A percentile compares a stretch with the other conserved stretches of the same genome.
Conservation (phyloP, 1,140 invertebrate genomes). For the Drosophila miranda region DNA sequence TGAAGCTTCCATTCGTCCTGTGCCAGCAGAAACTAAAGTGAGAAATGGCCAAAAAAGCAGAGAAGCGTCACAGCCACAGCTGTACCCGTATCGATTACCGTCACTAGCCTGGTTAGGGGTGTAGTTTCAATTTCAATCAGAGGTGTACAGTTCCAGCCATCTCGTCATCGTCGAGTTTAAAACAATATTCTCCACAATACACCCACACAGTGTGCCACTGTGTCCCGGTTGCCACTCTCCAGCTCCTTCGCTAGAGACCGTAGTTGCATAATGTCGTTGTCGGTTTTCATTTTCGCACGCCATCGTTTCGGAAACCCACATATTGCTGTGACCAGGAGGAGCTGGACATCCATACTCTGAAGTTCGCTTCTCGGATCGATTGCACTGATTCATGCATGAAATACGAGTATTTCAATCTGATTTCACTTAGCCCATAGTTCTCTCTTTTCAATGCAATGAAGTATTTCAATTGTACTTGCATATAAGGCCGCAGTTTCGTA, state of each 20-base stretch:
- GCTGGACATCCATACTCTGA: conserved; percentile 48
- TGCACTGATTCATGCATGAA: conserved; percentile 2
- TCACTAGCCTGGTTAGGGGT: conserved; percentile 10
- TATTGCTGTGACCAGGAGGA: conserved; percentile 21
- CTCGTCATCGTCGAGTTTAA: conserved; percentile 24
- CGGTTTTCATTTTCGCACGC: conserved; percentile 66
- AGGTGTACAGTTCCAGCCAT: conserved; percentile 18
- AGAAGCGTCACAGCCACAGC: conserved; percentile 29
- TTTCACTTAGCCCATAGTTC: too few species aligned
- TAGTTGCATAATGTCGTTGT: conserved; percentile 65
- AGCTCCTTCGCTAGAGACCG: conserved; percentile 24
- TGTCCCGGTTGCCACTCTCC: conserved; percentile 5
- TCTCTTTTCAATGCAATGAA: too few species aligned
- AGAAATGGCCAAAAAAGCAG: conserved; percentile 37
- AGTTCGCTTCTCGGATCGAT: conserved; percentile 38
- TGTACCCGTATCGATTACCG: conserved; percentile 26
- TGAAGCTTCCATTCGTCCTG: conserved; percentile 11
- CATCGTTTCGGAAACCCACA: neutral
- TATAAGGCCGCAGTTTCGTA: too few species aligned
- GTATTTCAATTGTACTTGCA: too few species aligned
- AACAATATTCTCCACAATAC: conserved; percentile 47
- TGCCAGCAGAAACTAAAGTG: conserved; percentile 6
- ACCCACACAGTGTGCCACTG: neutral
- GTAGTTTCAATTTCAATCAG: conserved; percentile 43
- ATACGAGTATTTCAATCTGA: too few species aligned